Conservation (phyloP, 2,797 vertebrate genomes). For the Natrix natrix region DNA sequence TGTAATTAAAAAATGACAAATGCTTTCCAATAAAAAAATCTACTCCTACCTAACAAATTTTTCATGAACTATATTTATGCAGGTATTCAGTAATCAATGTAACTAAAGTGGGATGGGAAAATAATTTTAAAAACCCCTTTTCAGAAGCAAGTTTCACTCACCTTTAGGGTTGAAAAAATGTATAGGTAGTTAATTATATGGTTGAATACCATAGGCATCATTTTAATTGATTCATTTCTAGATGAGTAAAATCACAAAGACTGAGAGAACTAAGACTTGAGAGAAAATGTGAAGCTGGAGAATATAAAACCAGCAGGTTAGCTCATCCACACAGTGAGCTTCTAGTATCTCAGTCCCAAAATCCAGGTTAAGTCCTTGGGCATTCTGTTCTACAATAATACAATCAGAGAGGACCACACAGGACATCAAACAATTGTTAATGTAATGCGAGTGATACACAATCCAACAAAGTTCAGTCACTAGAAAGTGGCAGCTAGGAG, state of each 20-base stretch:
- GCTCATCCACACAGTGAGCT: neutral
- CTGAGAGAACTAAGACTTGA: neutral
- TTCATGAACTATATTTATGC: constrained; percentile 26
- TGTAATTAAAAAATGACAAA: constrained; percentile 44
- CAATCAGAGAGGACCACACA: neutral
- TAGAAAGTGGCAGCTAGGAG: neutral
- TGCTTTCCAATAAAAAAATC: constrained; percentile 9
- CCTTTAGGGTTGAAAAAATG: neutral
- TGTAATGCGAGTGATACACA: neutral
- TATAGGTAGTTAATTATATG: neutral
- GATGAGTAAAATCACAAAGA: neutral
- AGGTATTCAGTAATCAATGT: constrained; percentile 2
- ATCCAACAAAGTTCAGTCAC: neutral
- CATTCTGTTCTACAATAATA: neutral
- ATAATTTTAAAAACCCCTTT: neutral
- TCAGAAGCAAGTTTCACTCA: neutral
- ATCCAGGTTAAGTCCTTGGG: neutral
- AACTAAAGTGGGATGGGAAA: neutral
- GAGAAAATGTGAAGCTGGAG: neutral
- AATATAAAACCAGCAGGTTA: neutral
- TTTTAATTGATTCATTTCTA: neutral
- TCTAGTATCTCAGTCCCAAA: neutral
- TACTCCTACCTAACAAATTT: constrained; percentile 14
- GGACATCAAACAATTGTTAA: neutral
- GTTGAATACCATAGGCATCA: neutral